A percentile compares a stretch with the other conserved stretches of the same genome.
These are phyloP conservation scores for Zaprionus lachaisei DNA, from an alignment of 1,140 invertebrate species.

Conservation along the genomic window DNA sequence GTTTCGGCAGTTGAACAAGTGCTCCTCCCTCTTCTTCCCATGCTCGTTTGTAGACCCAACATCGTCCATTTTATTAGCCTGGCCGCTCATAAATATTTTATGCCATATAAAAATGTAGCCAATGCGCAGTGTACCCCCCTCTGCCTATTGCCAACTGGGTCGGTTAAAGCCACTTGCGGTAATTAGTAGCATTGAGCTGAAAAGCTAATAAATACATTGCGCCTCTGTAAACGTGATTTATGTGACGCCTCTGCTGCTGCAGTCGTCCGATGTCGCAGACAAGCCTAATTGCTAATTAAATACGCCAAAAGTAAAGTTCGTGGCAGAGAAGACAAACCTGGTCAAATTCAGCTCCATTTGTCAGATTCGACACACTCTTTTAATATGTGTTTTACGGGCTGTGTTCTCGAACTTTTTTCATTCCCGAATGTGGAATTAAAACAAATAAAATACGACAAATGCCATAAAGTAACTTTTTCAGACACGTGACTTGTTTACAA, in stretches of 20 bases:
- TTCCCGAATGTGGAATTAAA: slow-evolving; percentile 43
- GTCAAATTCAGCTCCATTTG: not conserved
- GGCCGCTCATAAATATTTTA: slow-evolving; percentile 76
- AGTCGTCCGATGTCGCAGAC: slow-evolving; percentile 45
- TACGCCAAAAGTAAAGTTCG: not conserved
- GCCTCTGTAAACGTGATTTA: slow-evolving; percentile 54
- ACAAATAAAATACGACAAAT: slow-evolving; percentile 51
- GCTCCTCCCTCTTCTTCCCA: too few relatives aligned
- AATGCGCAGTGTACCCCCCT: slow-evolving; percentile 10
- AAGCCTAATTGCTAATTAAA: slow-evolving; percentile 73
- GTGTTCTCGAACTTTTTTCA: slow-evolving; percentile 3
- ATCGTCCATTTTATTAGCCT: slow-evolving; percentile 62
- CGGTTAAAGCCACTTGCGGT: slow-evolving; percentile 67
- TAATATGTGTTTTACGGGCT: slow-evolving; percentile 15
- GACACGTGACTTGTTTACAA: slow-evolving; percentile 47
- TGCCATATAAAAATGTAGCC: slow-evolving; percentile 68
- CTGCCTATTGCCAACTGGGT: slow-evolving; percentile 1
- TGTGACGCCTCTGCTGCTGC: slow-evolving; percentile 13
- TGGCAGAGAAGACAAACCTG: not conserved
- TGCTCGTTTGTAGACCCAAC: slow-evolving; percentile 25
- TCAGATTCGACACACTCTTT: slow-evolving; percentile 1
- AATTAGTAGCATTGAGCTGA: slow-evolving; percentile 77
- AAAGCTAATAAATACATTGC: slow-evolving; percentile 73
- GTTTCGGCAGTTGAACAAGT: slow-evolving; percentile 45
- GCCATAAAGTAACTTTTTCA: slow-evolving; percentile 34